Conservation (phyloP, 1,140 invertebrate species). For the Drosophila malerkotliana region DNA sequence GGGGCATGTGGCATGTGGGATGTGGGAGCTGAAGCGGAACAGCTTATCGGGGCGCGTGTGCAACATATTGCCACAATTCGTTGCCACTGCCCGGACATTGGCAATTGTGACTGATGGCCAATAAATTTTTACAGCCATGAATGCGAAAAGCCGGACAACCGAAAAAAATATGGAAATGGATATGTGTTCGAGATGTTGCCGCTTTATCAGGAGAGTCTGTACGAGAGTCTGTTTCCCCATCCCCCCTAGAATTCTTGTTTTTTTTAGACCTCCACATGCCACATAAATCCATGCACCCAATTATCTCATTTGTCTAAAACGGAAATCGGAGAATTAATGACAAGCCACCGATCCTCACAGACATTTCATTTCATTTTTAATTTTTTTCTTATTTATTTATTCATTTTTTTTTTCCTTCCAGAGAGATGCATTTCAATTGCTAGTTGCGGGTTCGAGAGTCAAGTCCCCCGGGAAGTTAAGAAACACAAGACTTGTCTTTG, state of each 20-base stretch:
- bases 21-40: slow-evolving; percentile 9
- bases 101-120: slow-evolving; percentile 80
- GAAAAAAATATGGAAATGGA: slow-evolving; percentile 18
- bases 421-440: slow-evolving; percentile 58
- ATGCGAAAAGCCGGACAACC: slow-evolving; percentile 42
- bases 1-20: slow-evolving; percentile 3
- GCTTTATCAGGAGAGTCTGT: slow-evolving; percentile 16
- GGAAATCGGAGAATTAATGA: slow-evolving; percentile 60
- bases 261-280: slow-evolving; percentile 1
- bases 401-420: too few relatives aligned
- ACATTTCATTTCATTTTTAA: slow-evolving; percentile 74
- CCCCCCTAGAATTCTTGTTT: too few relatives aligned
- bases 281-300: slow-evolving; percentile 76
- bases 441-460: slow-evolving; percentile 34
- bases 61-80: slow-evolving; percentile 75
- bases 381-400: slow-evolving; percentile 33
- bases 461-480: slow-evolving; percentile 5
- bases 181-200: slow-evolving; percentile 13
- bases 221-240: too few relatives aligned
- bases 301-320: slow-evolving; percentile 81
- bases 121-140: slow-evolving; percentile 76
- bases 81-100: slow-evolving; percentile 53
- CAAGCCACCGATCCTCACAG: slow-evolving; percentile 50
- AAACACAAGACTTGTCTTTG: slow-evolving; percentile 13
- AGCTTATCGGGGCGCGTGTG: slow-evolving; percentile 66